A percentile compares a stretch with the other conserved stretches of the same genome.
Conservation (phyloP, 2,797 vertebrate genomes). For the Poecilia wingei region DNA sequence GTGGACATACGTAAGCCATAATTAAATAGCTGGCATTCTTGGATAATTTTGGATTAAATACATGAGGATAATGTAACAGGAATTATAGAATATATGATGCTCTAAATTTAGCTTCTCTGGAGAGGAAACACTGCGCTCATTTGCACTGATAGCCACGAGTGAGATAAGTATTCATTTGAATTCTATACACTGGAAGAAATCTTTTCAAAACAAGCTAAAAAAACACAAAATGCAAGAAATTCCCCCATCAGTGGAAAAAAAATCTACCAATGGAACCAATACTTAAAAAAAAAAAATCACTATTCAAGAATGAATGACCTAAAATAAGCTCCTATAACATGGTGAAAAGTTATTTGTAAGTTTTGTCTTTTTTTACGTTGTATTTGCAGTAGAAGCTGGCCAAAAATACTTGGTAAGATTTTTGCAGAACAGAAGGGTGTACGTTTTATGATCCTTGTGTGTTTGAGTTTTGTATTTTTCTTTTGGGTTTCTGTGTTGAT, state of each 20-base stretch:
- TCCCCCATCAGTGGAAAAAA: too few relatives aligned
- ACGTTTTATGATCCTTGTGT: neutral
- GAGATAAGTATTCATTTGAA: neutral
- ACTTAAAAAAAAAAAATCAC: too few relatives aligned
- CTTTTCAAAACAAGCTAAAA: too few relatives aligned
- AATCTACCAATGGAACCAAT: too few relatives aligned
- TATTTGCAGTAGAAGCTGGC: neutral
- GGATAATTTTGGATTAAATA: neutral
- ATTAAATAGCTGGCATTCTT: neutral
- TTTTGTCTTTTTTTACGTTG: neutral
- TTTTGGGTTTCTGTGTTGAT: neutral
- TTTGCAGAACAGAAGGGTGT: neutral
- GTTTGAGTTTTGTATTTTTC: neutral
- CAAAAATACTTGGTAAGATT: neutral
- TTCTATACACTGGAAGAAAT: too few relatives aligned
- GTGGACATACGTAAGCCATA: neutral
- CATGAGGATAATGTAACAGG: neutral
- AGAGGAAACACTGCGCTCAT: neutral
- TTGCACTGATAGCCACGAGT: neutral
- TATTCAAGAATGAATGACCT: neutral
- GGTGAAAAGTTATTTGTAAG: neutral
- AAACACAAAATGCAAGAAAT: too few relatives aligned
- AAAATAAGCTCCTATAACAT: neutral
- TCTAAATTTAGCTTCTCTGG: neutral
- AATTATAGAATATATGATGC: neutral